Evolutionary conservation across 2,888 invertebrate species (phyloP), one percentile per base, ranked within the genome.

Genomic region (Eulithis prunata): DNA sequence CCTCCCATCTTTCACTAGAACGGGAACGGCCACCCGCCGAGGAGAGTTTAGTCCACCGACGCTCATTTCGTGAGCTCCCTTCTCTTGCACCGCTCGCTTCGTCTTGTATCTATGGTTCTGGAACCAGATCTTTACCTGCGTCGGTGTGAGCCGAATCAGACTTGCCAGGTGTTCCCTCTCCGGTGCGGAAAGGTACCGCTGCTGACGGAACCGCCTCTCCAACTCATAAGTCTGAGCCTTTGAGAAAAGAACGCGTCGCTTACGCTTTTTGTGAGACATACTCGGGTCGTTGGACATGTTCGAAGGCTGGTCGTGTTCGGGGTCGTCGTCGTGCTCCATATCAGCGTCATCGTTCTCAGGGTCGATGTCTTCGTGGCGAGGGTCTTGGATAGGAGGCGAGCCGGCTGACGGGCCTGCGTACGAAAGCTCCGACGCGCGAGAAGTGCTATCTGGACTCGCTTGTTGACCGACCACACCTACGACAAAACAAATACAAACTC

Each of bases 41-140:
- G 99, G 98, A 0, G 98, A 98, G 52, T 97, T 96, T 78, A 96
- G 83, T 1, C 95, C 94, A n/a, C 94, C 94, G 0, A 95, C 94
- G 60, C 94, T 94, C 76, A 95, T 89, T 68, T 96, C 95, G 74
- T 96, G 95, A 73, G 95, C 88, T 14, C 97, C 97, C 87, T 98
- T 97, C 88, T 99, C 99, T 82, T 98, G 98, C 66, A 98, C 97
- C 0, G 99, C 98, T n/a, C 99, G 94, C 91, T 99, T 99, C 81
- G 99, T 98, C 94, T 99, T 99, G 93, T 99, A 99, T 82, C 98
- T 96, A 87, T 99, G 99, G 88, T 99, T 99, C 88, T 99, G 99
- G 93, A 99, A 99, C 99, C 99, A 99, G 79, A 99, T 99, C 91
- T 99, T 99, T 58, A 97, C 97, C 93, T 99, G 99, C 3, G 99